Conservation (phyloP, 1,140 invertebrate species). For the Panonychus citri region DNA sequence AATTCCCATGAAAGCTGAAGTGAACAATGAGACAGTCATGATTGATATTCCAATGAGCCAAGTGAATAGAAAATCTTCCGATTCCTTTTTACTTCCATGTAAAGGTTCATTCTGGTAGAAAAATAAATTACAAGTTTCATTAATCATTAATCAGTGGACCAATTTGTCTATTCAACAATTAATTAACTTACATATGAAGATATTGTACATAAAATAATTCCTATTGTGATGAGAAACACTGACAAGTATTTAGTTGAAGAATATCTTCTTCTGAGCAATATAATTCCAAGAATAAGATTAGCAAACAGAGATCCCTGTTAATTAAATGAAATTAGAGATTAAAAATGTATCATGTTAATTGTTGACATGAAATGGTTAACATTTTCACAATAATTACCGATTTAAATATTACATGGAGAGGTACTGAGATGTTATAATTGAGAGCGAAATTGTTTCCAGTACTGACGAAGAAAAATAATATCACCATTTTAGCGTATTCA, state of each 20-base stretch:
- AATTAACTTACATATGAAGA: conserved; percentile 36
- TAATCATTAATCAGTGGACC: no score
- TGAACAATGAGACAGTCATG: conserved; percentile 62
- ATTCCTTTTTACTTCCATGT: background rate
- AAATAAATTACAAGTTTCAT: background rate
- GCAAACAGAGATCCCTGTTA: conserved; percentile 87
- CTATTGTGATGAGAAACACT: conserved; percentile 69
- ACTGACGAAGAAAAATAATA: conserved; percentile 74
- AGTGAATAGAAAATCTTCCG: background rate
- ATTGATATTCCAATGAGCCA: conserved; percentile 43
- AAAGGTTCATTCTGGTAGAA: background rate
- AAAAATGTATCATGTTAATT: background rate
- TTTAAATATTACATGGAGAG: conserved; percentile 94
- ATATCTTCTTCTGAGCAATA: conserved; percentile 67
- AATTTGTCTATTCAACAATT: no score
- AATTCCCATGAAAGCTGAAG: conserved; percentile 87
- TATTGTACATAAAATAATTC: conserved; percentile 74
- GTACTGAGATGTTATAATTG: conserved; percentile 90
- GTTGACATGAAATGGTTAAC: background rate
- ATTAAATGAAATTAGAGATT: background rate
- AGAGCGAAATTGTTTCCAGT: conserved; percentile 91
- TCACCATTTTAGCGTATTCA: conserved; percentile 58
- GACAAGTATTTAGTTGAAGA: conserved; percentile 65
- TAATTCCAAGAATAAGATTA: conserved; percentile 81
- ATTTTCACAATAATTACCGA: conserved; percentile 37